Evolutionary conservation across 2,888 invertebrate species (phyloP).

Genomic region (Timema cristinae): DNA sequence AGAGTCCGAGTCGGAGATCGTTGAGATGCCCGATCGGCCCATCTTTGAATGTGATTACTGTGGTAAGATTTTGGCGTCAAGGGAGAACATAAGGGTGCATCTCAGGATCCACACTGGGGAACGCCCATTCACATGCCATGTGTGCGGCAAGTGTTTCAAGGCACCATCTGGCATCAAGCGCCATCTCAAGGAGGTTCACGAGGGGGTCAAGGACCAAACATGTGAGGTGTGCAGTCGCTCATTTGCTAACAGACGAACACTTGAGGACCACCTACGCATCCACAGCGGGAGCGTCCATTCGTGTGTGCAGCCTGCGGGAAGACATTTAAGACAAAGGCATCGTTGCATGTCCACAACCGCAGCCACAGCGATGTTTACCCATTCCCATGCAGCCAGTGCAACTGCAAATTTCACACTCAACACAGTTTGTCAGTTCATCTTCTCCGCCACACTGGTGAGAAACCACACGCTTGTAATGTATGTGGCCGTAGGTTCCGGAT

Average conservation of each 20-base stretch:
- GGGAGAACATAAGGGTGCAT: slow-evolving; percentile 21
- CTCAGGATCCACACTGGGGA: slow-evolving; percentile 50
- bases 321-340: slow-evolving; percentile 52
- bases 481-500: slow-evolving; percentile 44
- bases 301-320: slow-evolving; percentile 26
- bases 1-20: slow-evolving; percentile 1
- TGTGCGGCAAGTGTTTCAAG: slow-evolving; percentile 48
- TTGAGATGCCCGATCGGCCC: slow-evolving; percentile 17
- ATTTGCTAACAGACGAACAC: slow-evolving; percentile 50
- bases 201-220: slow-evolving; percentile 45
- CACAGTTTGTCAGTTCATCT: slow-evolving; percentile 54
- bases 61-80: slow-evolving; percentile 22
- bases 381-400: slow-evolving; percentile 56
- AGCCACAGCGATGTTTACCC: slow-evolving; percentile 56
- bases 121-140: slow-evolving; percentile 60
- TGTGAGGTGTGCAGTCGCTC: slow-evolving; percentile 49
- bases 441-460: slow-evolving; percentile 54
- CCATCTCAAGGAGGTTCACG: slow-evolving; percentile 51
- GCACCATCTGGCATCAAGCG: slow-evolving; percentile 21
- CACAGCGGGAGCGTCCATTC: slow-evolving; percentile 29
- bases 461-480: slow-evolving; percentile 49
- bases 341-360: slow-evolving; percentile 58
- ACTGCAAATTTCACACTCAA: slow-evolving; percentile 52
- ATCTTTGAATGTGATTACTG: slow-evolving; percentile 24
- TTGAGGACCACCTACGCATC: slow-evolving; percentile 39